Conservation (phyloP, 2,888 invertebrate species). For the Colostygia pectinataria region DNA sequence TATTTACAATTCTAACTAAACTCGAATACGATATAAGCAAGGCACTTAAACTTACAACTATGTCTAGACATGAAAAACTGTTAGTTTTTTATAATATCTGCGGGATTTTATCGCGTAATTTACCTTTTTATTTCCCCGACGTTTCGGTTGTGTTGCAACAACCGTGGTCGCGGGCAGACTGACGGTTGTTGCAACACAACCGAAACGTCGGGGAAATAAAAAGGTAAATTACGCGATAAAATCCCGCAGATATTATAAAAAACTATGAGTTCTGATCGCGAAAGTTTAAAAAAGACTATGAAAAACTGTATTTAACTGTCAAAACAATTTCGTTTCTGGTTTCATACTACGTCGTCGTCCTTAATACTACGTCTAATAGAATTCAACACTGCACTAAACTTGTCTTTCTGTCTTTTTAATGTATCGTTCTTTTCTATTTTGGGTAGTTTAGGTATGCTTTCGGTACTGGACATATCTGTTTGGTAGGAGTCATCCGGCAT, state of each 20-base stretch:
- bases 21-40: constrained; percentile 47
- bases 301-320: constrained; percentile 25
- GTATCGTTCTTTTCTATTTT: constrained; percentile 76
- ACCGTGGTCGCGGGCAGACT: no score
- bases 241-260: no score
- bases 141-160: no score
- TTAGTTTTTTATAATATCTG: no score
- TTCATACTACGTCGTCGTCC: constrained; percentile 64
- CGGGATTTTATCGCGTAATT: no score
- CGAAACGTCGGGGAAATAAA: no score
- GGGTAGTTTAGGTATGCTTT: constrained; percentile 62
- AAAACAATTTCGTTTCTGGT: background rate
- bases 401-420: constrained; percentile 68
- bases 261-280: no score
- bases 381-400: constrained; percentile 70
- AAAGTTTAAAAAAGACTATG: no score
- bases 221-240: no score
- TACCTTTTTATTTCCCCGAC: no score
- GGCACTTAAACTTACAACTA: constrained; percentile 66
- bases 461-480: constrained; percentile 60
- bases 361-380: constrained; percentile 69
- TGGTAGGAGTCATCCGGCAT: constrained; percentile 67
- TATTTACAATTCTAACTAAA: background rate
- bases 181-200: no score
- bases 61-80: constrained; percentile 40